Percentiles rank a stretch among this genome's conserved stretches.
Conservation (phyloP, 2,888 invertebrate genomes). For the Lasius fuliginosus region DNA sequence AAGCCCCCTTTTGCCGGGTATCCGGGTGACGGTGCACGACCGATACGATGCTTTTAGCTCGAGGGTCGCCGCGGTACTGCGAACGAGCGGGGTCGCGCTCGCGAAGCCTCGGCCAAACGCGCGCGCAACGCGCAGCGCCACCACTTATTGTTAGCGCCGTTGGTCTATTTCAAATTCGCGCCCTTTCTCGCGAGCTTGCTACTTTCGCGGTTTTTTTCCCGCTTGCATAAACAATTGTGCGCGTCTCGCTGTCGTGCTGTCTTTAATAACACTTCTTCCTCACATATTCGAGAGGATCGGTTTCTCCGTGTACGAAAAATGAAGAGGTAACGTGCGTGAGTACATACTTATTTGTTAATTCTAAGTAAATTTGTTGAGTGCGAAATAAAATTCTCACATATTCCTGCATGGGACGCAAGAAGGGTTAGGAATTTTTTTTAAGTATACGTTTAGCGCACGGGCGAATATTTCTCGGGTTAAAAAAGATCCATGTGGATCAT, state of each 20-base stretch:
- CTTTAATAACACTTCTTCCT: too few relatives aligned
- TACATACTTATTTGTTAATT: too few relatives aligned
- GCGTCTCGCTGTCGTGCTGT: too few relatives aligned
- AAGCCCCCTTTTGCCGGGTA: constrained; percentile 13
- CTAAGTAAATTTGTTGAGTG: too few relatives aligned
- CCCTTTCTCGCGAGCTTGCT: background rate
- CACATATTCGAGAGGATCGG: background rate
- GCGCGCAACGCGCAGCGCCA: constrained; percentile 30
- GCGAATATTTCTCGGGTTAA: too few relatives aligned
- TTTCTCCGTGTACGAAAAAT: too few relatives aligned
- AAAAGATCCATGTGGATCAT: too few relatives aligned
- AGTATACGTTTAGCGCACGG: too few relatives aligned
- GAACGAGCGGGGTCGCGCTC: constrained; percentile 56
- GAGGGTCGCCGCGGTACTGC: constrained; percentile 79
- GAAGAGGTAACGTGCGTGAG: too few relatives aligned
- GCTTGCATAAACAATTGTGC: background rate
- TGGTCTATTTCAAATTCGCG: constrained; percentile 28
- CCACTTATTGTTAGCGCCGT: background rate
- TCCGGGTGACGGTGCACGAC: background rate
- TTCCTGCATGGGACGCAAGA: too few relatives aligned
- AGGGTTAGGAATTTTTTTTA: too few relatives aligned
- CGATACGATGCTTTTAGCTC: constrained; percentile 67
- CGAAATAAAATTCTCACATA: too few relatives aligned
- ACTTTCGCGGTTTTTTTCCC: constrained; percentile 28
- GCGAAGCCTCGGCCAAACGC: background rate